phyloP scores from a whole-genome alignment of 2,113 vertebrate genomes.

The Nibea albiflora region DNA sequence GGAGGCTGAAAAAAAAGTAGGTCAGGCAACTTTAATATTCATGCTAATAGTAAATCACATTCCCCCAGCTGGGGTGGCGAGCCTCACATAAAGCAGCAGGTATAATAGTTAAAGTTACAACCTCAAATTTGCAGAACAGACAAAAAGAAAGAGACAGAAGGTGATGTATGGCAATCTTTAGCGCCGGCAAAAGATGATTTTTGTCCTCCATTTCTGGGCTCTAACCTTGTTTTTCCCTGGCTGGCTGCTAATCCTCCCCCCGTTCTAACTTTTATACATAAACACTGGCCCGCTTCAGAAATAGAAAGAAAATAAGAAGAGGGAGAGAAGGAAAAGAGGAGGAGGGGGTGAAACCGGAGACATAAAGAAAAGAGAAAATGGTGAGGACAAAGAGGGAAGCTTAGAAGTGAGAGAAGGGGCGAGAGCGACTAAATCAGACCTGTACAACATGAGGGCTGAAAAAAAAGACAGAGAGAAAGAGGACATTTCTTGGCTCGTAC shows the following conservation, averaged over 20 bases:
- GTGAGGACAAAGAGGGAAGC: conserved; percentile 20
- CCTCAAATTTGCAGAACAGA: conserved; percentile 39
- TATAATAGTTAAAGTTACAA: conserved; percentile 42
- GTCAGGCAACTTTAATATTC: conserved; percentile 55
- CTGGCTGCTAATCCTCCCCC: conserved; percentile 1
- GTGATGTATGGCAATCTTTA: conserved; percentile 24
- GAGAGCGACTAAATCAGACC: neutral
- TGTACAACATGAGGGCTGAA: neutral
- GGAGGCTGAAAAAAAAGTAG: conserved; percentile 49
- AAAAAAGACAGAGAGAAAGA: conserved; percentile 10
- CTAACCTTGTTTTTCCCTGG: conserved; percentile 31
- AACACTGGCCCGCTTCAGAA: conserved; percentile 33
- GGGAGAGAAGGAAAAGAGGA: neutral
- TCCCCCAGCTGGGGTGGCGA: neutral
- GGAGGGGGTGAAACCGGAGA: conserved; percentile 12
- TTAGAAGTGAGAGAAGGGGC: neutral
- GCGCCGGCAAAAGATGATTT: neutral
- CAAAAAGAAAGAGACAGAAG: neutral
- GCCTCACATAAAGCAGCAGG: neutral
- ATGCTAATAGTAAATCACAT: conserved; percentile 56
- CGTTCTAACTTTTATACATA: conserved; percentile 28
- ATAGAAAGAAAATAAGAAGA: conserved; percentile 11
- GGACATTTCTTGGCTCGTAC: conserved; percentile 43
- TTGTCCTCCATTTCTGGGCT: conserved; percentile 10
- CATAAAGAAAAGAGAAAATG: conserved; percentile 41